Evolutionary conservation across 2,797 vertebrate genomes (phyloP).

Genomic region (Schizopygopsis malacanthus): DNA sequence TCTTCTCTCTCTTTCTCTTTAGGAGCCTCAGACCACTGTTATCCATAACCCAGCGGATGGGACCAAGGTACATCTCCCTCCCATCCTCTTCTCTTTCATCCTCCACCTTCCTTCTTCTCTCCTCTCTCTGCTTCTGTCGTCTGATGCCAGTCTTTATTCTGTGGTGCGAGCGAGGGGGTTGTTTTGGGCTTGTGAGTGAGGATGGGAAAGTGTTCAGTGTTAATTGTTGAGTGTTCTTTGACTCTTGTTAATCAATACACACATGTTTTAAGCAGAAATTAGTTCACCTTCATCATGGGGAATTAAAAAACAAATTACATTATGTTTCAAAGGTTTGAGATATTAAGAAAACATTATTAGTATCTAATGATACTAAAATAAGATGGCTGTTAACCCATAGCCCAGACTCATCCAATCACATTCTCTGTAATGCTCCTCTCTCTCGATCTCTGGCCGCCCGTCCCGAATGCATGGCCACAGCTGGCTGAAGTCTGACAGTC

Average conservation of each 20-base stretch:
- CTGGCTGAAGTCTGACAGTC: slow-evolving; percentile 7
- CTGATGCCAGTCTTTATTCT: slow-evolving; percentile 11
- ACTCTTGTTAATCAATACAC: not conserved
- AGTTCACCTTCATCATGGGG: not conserved
- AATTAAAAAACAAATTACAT: not conserved
- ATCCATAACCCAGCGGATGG: slow-evolving; percentile 96
- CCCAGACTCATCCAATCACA: not conserved
- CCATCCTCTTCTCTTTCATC: slow-evolving; percentile 18
- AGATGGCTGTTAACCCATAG: not conserved
- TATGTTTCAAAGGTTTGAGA: not conserved
- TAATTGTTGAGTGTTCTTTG: not conserved
- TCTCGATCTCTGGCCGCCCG: not conserved
- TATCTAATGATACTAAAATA: not conserved
- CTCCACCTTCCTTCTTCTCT: slow-evolving; percentile 26
- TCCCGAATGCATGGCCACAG: not conserved
- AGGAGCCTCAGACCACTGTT: slow-evolving; percentile 96
- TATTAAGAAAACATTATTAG: not conserved
- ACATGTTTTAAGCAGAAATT: not conserved
- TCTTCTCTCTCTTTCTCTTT: slow-evolving; percentile 60
- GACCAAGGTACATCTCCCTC: slow-evolving; percentile 86
- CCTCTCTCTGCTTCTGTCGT: slow-evolving; percentile 35
- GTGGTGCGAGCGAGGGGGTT: slow-evolving; percentile 7
- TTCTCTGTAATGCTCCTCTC: not conserved
- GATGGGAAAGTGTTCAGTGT: slow-evolving; percentile 6
- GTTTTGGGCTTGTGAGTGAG: slow-evolving; percentile 6